Conservation (phyloP, 2,797 vertebrate genomes). For the Muscicapa comitata region DNA sequence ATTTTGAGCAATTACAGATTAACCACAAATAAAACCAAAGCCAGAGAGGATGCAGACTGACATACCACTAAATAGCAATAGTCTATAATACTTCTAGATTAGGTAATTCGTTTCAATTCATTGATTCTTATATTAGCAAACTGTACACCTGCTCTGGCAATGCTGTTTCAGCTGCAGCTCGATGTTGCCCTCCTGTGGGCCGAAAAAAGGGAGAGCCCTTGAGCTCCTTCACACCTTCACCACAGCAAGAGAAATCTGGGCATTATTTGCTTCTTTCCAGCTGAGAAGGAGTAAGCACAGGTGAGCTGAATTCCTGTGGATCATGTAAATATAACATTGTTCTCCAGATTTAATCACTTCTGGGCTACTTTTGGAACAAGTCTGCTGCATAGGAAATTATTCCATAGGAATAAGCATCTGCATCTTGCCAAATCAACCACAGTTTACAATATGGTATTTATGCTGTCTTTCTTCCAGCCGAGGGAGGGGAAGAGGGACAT, state of each 20-base stretch:
- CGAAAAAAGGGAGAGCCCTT: background rate
- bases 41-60: background rate
- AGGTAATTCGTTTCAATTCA: slow-evolving; percentile 47
- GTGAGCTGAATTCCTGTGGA: background rate
- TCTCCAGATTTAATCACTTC: background rate
- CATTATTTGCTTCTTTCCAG: background rate
- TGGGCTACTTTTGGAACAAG: background rate
- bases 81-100: slow-evolving; percentile 24
- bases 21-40: slow-evolving; percentile 41
- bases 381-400: background rate
- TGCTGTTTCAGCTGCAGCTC: slow-evolving; percentile 57
- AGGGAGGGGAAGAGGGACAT: background rate
- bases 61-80: slow-evolving; percentile 33
- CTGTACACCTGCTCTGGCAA: slow-evolving; percentile 20
- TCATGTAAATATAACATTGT: background rate
- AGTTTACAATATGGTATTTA: background rate
- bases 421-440: background rate
- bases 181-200: slow-evolving; percentile 79
- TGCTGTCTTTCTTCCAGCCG: background rate
- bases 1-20: slow-evolving; percentile 38
- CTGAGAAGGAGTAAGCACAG: background rate
- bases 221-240: background rate
- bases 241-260: background rate
- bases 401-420: background rate
- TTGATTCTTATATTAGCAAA: slow-evolving; percentile 65